A percentile compares a stretch with the other conserved stretches of the same genome.
Evolutionary conservation across 2,797 vertebrate genomes (phyloP).

Genomic region (Apogon hyalosoma): DNA sequence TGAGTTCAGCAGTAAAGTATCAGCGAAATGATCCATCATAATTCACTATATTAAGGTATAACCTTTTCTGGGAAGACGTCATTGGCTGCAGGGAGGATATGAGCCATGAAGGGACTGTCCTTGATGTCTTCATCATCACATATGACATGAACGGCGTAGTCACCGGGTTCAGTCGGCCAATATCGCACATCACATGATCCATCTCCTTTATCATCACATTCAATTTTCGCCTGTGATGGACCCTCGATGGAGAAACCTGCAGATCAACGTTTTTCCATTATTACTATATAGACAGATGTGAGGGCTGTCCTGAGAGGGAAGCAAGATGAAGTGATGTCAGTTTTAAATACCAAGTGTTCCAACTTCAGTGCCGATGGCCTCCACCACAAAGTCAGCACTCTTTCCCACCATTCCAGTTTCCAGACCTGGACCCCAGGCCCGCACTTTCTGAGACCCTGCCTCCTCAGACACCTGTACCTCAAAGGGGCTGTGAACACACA

Average conservation of each 20-base stretch:
- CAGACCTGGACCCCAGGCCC: conserved; percentile 96
- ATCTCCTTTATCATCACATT: conserved; percentile 95
- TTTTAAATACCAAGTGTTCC: conserved; percentile 89
- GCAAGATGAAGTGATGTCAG: neutral
- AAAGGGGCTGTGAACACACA: conserved; percentile 86
- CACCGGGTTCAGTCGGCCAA: conserved; percentile 95
- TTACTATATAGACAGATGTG: too few relatives aligned
- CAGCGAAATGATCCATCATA: too few relatives aligned
- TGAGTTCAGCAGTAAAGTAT: neutral
- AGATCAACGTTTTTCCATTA: too few relatives aligned
- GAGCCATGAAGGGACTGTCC: conserved; percentile 96
- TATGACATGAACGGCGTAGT: conserved; percentile 95
- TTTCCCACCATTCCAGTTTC: conserved; percentile 95
- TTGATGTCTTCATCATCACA: conserved; percentile 97
- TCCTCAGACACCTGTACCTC: conserved; percentile 91
- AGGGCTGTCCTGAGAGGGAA: too few relatives aligned
- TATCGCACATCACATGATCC: conserved; percentile 97
- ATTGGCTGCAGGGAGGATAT: conserved; percentile 90
- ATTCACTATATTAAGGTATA: too few relatives aligned
- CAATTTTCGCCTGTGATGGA: conserved; percentile 96
- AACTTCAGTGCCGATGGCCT: conserved; percentile 94
- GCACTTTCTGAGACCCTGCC: conserved; percentile 92
- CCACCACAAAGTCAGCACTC: conserved; percentile 96
- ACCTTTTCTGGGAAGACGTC: conserved; percentile 94
- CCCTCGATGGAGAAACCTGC: conserved; percentile 97